Percentiles rank a stretch among this genome's conserved stretches.
Conservation (phyloP, 2,113 vertebrate genomes). For the Galeopterus variegatus region DNA sequence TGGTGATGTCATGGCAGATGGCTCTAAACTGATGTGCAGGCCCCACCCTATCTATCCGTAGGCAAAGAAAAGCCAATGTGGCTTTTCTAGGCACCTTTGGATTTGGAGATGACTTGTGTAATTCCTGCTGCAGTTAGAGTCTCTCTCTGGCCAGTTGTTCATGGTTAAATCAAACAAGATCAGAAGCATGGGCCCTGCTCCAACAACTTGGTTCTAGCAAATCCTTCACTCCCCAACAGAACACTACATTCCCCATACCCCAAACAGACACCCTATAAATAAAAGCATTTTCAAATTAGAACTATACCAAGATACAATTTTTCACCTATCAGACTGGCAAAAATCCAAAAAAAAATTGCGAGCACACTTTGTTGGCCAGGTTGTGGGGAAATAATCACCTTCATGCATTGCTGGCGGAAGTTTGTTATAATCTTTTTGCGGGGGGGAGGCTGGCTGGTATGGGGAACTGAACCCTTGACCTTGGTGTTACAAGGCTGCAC, state of each 20-base stretch:
- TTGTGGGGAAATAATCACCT: constrained; percentile 27
- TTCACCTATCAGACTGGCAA: constrained; percentile 60
- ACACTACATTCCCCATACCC: neutral
- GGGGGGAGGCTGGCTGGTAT: too few species aligned
- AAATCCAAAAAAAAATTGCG: constrained; percentile 12
- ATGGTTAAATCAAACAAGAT: neutral
- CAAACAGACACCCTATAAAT: constrained; percentile 41
- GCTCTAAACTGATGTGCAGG: neutral
- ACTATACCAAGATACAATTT: constrained; percentile 49
- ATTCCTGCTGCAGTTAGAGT: neutral
- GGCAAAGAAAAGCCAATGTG: neutral
- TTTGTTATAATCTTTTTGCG: neutral
- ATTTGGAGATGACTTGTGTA: neutral
- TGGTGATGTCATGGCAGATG: neutral
- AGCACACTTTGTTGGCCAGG: neutral
- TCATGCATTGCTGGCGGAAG: neutral
- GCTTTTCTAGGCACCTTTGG: neutral
- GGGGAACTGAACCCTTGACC: too few species aligned
- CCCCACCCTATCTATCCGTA: neutral
- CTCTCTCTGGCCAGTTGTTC: neutral
- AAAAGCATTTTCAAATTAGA: constrained; percentile 56
- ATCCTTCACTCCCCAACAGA: neutral
- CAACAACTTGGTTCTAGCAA: neutral
- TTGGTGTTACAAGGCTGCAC: too few species aligned
- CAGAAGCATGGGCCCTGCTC: neutral